These are phyloP conservation scores for Drosophila glabriapex DNA, from an alignment of 2,888 invertebrate genomes.

Conservation along the genomic window DNA sequence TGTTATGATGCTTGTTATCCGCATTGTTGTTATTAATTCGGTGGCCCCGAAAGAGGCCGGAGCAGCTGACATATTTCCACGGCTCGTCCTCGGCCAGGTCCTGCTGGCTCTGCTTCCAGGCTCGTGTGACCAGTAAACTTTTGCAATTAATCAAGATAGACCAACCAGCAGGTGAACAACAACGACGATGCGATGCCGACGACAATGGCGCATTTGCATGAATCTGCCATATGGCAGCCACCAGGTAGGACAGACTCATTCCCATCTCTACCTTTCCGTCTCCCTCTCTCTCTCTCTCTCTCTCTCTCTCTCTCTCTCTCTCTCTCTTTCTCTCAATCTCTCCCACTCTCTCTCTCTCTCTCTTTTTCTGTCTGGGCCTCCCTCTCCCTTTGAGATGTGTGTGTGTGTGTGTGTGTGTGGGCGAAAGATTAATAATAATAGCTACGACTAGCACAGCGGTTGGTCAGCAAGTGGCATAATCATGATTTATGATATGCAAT, in stretches of 20 bases:
- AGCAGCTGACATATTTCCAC: slow-evolving; percentile 77
- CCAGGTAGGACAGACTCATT: slow-evolving; percentile 44
- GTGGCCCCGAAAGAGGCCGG: slow-evolving; percentile 35
- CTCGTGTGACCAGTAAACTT: slow-evolving; percentile 68
- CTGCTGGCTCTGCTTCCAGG: slow-evolving; percentile 32
- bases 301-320: neutral
- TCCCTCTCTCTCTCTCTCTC: neutral
- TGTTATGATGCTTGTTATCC: slow-evolving; percentile 76
- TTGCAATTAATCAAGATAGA: slow-evolving; percentile 80
- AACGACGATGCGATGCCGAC: slow-evolving; percentile 34
- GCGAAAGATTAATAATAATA: slow-evolving; percentile 80
- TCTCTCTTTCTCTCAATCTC: neutral
- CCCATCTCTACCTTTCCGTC: neutral
- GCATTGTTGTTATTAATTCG: slow-evolving; percentile 56
- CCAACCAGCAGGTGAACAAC: slow-evolving; percentile 45
- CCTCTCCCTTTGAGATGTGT: neutral
- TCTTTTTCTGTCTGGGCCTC: neutral
- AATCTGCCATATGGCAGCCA: slow-evolving; percentile 63
- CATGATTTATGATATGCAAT: slow-evolving; percentile 82
- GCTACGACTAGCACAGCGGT: slow-evolving; percentile 78
- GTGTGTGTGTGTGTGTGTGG: slow-evolving; percentile 65
- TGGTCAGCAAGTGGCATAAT: slow-evolving; percentile 78
- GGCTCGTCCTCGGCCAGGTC: slow-evolving; percentile 26
- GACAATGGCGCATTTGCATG: slow-evolving; percentile 70
- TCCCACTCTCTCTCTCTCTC: neutral